Evolutionary conservation across 2,888 invertebrate genomes (phyloP), one percentile per base, ranked within the genome.

Genomic region (Gisinianus flammeolus): DNA sequence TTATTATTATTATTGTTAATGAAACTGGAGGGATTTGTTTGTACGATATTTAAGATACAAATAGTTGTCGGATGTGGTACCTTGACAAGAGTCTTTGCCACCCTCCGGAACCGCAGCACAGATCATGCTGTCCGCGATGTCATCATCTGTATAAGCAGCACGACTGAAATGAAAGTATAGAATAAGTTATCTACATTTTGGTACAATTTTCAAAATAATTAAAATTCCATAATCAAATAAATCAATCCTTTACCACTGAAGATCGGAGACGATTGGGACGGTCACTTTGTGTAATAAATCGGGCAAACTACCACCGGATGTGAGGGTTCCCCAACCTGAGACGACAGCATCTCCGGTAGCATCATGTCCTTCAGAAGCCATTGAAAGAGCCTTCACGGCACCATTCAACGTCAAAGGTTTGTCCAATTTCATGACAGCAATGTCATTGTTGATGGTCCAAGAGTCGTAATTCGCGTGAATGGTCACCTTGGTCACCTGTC

Each of bases 391-490:
- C 44, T 81, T 71, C 6, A 85, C 83, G 67, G 75, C 81, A 16
- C 84, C 83, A 12, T 80, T 80, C 44, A 82, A 84, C 6, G 24
- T 77, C 22, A 85, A 79, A 4, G 81, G 81, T 12, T 66, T 69
- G 5, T 70, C 67, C 22, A 88, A 81, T 76, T 85, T 85, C 1
- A 88, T 82, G 10, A 88, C 79, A 22, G 87, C 87, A 44, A 88
- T 87, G 81, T 88, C 88, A 80, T 88, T 87, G 35, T 58, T 52
- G n/a, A 69, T 68, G n/a, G 87, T 66, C 12, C 56, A 22, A 0
- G 66, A 44, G 67, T 77, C 66, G 22, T 77, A 79, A n/a, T 77
- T 67, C 12, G 70, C 72, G 70, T 76, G 74, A 12, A 79, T 52
- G 52, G 62, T 31, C 52, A 79, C 76, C 54, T 28, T 28, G 1